A percentile compares a stretch with the other conserved stretches of the same genome.
Evolutionary conservation across 1,140 invertebrate species (phyloP).

Genomic region (Teleopsis dalmanni): DNA sequence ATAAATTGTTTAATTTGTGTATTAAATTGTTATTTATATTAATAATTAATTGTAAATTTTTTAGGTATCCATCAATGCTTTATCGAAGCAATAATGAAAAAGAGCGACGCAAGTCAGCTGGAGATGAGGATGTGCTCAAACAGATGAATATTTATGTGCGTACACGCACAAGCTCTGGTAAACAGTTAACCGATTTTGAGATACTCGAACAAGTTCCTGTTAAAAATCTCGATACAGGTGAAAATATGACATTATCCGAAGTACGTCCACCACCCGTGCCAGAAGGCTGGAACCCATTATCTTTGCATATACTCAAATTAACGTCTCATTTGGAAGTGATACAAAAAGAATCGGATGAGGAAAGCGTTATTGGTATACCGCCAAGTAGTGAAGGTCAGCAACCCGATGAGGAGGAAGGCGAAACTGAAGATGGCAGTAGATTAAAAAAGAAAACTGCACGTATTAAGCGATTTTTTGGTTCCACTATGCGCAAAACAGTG

Average conservation of each 20-base stretch:
- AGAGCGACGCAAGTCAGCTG: conserved; percentile 63
- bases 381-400: conserved; percentile 52
- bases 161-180: conserved; percentile 76
- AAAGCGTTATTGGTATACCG: conserved; percentile 72
- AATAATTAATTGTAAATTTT: too few relatives aligned
- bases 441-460: conserved; percentile 54
- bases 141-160: conserved; percentile 69
- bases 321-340: conserved; percentile 39
- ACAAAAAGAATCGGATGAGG: conserved; percentile 67
- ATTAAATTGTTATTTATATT: too few relatives aligned
- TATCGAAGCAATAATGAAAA: conserved; percentile 44
- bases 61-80: conserved; percentile 33
- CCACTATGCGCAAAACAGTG: conserved; percentile 80
- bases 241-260: conserved; percentile 43
- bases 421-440: conserved; percentile 42
- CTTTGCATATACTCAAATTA: conserved; percentile 88
- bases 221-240: conserved; percentile 84
- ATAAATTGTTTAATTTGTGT: too few relatives aligned
- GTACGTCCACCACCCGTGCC: conserved; percentile 42
- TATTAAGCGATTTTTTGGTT: conserved; percentile 78
- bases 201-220: conserved; percentile 89
- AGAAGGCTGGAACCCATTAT: conserved; percentile 62
- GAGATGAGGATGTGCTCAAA: conserved; percentile 62
- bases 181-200: conserved; percentile 77
- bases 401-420: conserved; percentile 49